Evolutionary conservation across 2,888 invertebrate genomes (phyloP), one percentile per base, ranked within the genome.

Genomic region (Pachydiplax longipennis): DNA sequence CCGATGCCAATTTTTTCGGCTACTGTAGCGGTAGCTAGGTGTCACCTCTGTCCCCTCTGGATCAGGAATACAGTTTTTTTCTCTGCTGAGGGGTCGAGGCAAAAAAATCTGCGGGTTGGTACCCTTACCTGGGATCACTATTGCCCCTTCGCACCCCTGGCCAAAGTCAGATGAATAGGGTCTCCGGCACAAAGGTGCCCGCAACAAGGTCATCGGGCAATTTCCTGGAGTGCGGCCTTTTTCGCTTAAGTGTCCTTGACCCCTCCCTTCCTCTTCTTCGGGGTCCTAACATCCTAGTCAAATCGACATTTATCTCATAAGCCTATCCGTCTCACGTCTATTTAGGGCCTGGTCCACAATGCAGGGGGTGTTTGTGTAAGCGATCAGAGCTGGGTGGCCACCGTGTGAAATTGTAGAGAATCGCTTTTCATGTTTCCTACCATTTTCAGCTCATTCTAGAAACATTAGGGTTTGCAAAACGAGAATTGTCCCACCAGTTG

Each of bases 211-310:
- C 61, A 87, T 87, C 87, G 37, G 61, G 61, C 87, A 87, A 87
- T 87, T 87, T 87, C 61, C 87, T 87, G 87, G 65, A 87, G 87
- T 87, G 87, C 87, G n/a, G 58, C 87, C 65, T 61, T 87, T 87
- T 87, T 61, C 87, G n/a, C 87, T 65, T 1, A 87, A 87, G 87
- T 87, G 87, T 87, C 61, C 87, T 87, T 87, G 87, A 87, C 87
- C 87, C 87, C 61, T 73, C 73, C 87, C 61, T 15, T 31, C 61
- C 61, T 61, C 53, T 37, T 61, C 15, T 87, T 87, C 61, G 87
- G 22, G 35, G n/a, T n/a, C 65, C 65, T 61, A 35, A 65, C 37
- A 87, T 61, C 87, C 87, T 37, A 35, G 61, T 87, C 87, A 87
- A 87, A 37, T 87, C 61, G 58, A 58, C 87, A 61, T 87, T 87